These are phyloP conservation scores for Oryzias celebensis DNA, from an alignment of 2,113 vertebrate genomes.

Conservation along the genomic window DNA sequence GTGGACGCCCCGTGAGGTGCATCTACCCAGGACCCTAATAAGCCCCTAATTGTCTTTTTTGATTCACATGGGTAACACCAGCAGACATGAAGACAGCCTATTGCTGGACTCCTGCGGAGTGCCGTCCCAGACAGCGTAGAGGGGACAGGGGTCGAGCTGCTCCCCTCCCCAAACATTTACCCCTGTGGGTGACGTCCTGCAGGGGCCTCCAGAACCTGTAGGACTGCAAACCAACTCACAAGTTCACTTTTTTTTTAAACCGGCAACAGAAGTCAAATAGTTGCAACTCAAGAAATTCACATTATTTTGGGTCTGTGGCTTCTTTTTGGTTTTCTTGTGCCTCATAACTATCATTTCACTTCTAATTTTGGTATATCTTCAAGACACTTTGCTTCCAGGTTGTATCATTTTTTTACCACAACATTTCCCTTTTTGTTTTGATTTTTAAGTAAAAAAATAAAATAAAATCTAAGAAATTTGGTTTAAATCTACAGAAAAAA, in stretches of 20 bases:
- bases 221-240: background rate
- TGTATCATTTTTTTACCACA: too few relatives aligned
- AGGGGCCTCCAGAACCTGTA: slow-evolving; percentile 35
- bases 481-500: too few relatives aligned
- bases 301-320: too few relatives aligned
- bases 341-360: too few relatives aligned
- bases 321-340: too few relatives aligned
- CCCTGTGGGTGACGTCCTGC: slow-evolving; percentile 21
- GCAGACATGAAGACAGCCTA: slow-evolving; percentile 61
- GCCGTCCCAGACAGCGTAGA: slow-evolving; percentile 20
- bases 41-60: slow-evolving; percentile 90
- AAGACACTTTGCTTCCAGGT: too few relatives aligned
- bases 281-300: too few relatives aligned
- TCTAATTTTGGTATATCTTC: too few relatives aligned
- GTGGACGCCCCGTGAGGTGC: slow-evolving; percentile 84
- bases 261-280: too few relatives aligned
- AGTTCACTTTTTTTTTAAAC: background rate
- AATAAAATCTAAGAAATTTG: too few relatives aligned
- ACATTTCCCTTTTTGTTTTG: too few relatives aligned
- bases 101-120: slow-evolving; percentile 51
- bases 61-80: slow-evolving; percentile 78
- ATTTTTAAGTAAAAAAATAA: too few relatives aligned
- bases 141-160: slow-evolving; percentile 28
- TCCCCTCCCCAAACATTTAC: slow-evolving; percentile 36
- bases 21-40: slow-evolving; percentile 87